phyloP scores from a whole-genome alignment of 2,888 invertebrate species.

The Drosophila multiciliata region DNA sequence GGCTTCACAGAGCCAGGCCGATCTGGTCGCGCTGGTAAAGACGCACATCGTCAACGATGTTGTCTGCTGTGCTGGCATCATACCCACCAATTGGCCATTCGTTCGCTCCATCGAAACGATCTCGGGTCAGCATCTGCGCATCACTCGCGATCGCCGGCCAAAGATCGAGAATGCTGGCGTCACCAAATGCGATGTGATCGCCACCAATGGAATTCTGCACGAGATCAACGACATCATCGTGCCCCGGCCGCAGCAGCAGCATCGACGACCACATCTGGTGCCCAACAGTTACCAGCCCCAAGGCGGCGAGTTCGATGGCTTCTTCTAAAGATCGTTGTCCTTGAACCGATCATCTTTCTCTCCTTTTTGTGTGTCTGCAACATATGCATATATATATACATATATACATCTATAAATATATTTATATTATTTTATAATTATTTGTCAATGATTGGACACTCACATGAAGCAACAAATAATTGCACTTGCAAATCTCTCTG shows the following conservation, averaged over 20 bases:
- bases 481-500: slow-evolving; percentile 27
- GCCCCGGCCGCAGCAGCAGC: slow-evolving; percentile 55
- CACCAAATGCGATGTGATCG: slow-evolving; percentile 84
- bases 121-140: slow-evolving; percentile 82
- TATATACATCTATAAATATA: slow-evolving; percentile 45
- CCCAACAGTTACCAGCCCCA: slow-evolving; percentile 53
- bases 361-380: slow-evolving; percentile 24
- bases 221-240: slow-evolving; percentile 85
- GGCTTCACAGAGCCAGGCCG: slow-evolving; percentile 62
- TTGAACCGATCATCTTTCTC: slow-evolving; percentile 8
- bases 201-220: slow-evolving; percentile 84
- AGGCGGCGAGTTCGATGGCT: slow-evolving; percentile 69
- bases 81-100: slow-evolving; percentile 85
- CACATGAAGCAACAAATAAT: slow-evolving; percentile 21
- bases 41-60: slow-evolving; percentile 84
- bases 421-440: slow-evolving; percentile 70
- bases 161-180: slow-evolving; percentile 85
- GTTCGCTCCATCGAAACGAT: slow-evolving; percentile 84
- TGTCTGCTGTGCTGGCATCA: slow-evolving; percentile 85
- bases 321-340: slow-evolving; percentile 63
- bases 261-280: slow-evolving; percentile 60
- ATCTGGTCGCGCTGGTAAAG: slow-evolving; percentile 81
- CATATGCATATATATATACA: slow-evolving; percentile 10
- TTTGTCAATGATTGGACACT: slow-evolving; percentile 58
- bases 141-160: slow-evolving; percentile 85